Conservation (phyloP, 2,113 vertebrate genomes). For the Pomatorhinus ruficollis region DNA sequence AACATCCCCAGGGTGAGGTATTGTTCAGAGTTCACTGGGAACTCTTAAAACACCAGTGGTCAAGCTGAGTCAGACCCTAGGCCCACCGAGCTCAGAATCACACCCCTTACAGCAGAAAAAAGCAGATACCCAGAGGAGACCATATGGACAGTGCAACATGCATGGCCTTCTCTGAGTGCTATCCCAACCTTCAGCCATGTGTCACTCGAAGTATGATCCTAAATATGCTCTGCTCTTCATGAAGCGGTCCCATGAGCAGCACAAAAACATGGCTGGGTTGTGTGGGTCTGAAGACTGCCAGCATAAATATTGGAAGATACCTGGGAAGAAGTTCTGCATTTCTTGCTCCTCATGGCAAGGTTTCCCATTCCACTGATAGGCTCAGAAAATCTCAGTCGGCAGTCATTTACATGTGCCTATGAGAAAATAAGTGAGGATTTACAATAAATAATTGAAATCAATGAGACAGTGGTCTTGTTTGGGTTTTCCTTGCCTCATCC, state of each 20-base stretch:
- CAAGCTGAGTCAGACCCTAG: neutral
- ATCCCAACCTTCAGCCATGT: neutral
- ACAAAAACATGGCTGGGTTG: neutral
- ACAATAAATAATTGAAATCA: neutral
- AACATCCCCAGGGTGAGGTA: accelerated
- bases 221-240: neutral
- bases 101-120: neutral
- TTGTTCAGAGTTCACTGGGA: neutral
- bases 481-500: neutral
- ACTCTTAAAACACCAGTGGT: neutral
- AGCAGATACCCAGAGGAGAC: neutral
- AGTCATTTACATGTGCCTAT: neutral
- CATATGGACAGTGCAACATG: neutral
- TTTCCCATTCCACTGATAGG: neutral
- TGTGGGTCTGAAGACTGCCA: neutral
- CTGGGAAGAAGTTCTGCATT: neutral
- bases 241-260: neutral
- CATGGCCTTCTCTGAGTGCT: neutral
- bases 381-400: neutral
- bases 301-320: neutral
- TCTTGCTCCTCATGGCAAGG: neutral
- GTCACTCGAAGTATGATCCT: neutral
- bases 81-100: neutral
- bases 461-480: neutral
- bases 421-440: neutral